Conservation (phyloP, 2,888 invertebrate genomes). For the Phymatocera aterrima region DNA sequence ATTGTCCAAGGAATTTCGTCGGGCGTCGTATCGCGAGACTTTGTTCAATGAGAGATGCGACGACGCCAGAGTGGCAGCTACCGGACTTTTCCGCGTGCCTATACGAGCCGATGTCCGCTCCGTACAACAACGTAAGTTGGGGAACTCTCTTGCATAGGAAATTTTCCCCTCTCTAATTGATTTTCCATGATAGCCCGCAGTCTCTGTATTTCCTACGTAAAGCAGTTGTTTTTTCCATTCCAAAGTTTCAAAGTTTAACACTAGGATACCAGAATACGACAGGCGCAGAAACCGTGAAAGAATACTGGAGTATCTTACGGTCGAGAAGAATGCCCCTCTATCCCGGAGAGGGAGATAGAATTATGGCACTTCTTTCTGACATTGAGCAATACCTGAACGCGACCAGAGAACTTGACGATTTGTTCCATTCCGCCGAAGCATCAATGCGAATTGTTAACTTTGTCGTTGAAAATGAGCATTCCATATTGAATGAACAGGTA, state of each 20-base stretch:
- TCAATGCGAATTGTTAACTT: constrained; percentile 81
- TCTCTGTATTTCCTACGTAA: neutral
- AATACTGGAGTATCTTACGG: constrained; percentile 78
- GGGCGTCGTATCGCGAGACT: constrained; percentile 72
- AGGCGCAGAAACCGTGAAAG: constrained; percentile 77
- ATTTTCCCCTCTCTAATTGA: no score
- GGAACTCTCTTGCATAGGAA: no score
- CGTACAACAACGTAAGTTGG: constrained; percentile 80
- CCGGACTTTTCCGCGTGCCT: constrained; percentile 88
- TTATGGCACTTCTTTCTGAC: constrained; percentile 78
- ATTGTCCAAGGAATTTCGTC: constrained; percentile 76
- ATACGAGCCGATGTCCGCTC: constrained; percentile 79
- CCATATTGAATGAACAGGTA: constrained; percentile 86
- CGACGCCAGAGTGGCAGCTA: constrained; percentile 84
- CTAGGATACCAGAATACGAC: constrained; percentile 82
- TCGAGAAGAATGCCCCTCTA: constrained; percentile 75
- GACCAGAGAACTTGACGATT: constrained; percentile 73
- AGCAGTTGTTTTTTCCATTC: constrained; percentile 32
- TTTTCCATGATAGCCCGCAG: neutral
- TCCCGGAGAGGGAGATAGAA: constrained; percentile 82
- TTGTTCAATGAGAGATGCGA: constrained; percentile 79
- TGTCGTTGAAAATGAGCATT: constrained; percentile 81
- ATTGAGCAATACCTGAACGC: constrained; percentile 78
- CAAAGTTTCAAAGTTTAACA: constrained; percentile 77
- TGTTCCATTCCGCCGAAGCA: constrained; percentile 77